Base-by-base conservation (phyloP, 2,113 vertebrate species). In the Grammomys dolichurus region DNA sequence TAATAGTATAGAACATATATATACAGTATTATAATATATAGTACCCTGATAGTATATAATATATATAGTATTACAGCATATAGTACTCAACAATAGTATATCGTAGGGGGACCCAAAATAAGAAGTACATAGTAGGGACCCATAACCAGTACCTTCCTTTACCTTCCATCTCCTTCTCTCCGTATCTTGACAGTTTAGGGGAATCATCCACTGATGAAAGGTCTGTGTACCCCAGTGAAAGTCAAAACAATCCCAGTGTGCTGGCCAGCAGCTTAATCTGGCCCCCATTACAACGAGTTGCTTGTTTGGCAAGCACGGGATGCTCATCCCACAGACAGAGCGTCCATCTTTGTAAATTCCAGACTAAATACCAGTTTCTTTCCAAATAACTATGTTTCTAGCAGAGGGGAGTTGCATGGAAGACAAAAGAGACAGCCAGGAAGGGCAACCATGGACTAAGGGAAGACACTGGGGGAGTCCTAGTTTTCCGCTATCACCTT, bases 71-170 rank as follows among this genome's bases (percentile, higher is more conserved):
- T 63, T 63, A 63, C 24, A 63, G 60, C 7, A 63, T 24, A 60
- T 6, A 60, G 58, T 60, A 60, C 58, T 19, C 58, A 20, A 58
- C 22, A 60, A 60, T 60, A 20, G 58, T 60, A 60, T 12, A 43
- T 75, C 24, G 22, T 5, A 75, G 20, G 1, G 4, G 40, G 40
- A 75, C 48, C 77, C 77, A 56, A 51, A 56, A 80, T 54, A 56
- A 80, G 51, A 80, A 80, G 51, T 5, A 24, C 5, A 36, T 36
- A 54, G 77, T 56, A 28, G 28, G 20, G 60, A 16, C 56, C 33
- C 4, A 13, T 10, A 24, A 14, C 58, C 5, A 0, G 8, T 16
- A 12, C 60, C 11, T 17, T 4, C 73, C 19, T 4, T 28, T 11
- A 60, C 7, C 11, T 28, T 56, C 22, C 7, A 26, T 51, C 8